Evolutionary conservation across 2,113 vertebrate species (phyloP).

Genomic region (Rhea pennata): DNA sequence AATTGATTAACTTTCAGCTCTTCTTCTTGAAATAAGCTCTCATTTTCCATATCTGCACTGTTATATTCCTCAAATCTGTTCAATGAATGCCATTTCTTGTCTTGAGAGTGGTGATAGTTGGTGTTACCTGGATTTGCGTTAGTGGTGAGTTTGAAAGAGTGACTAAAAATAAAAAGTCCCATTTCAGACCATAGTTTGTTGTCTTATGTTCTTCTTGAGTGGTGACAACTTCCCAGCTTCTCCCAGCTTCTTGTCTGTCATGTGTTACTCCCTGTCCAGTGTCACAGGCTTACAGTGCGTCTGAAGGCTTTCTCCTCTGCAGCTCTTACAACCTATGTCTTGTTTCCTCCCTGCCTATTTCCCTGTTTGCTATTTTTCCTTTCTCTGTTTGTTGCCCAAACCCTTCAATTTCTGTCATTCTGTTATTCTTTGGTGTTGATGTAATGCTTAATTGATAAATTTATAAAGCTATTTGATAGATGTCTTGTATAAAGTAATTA

Average conservation of each 20-base stretch:
- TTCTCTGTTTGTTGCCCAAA: rapidly evolving
- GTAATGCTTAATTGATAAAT: not conserved
- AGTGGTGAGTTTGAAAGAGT: not conserved
- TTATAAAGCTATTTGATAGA: not conserved
- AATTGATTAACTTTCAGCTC: not conserved
- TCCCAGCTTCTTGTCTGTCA: not conserved
- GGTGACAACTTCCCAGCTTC: not conserved
- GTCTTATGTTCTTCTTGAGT: not conserved
- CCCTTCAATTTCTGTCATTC: not conserved
- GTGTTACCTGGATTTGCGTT: not conserved
- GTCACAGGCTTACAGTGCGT: not conserved
- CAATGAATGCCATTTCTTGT: not conserved
- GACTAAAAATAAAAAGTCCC: not conserved
- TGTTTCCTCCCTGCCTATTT: not conserved
- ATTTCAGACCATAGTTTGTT: not conserved
- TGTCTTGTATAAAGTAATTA: not conserved
- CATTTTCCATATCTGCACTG: not conserved
- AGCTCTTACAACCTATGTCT: not conserved
- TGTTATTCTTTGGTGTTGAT: not conserved
- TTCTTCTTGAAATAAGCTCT: not conserved
- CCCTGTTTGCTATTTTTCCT: too few relatives aligned
- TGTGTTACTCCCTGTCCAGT: rapidly evolving
- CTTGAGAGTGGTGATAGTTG: not conserved
- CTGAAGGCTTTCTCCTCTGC: not conserved
- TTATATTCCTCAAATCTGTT: not conserved